Base-by-base conservation (phyloP, 1,140 invertebrate genomes). In the Procambarus virginalis region DNA sequence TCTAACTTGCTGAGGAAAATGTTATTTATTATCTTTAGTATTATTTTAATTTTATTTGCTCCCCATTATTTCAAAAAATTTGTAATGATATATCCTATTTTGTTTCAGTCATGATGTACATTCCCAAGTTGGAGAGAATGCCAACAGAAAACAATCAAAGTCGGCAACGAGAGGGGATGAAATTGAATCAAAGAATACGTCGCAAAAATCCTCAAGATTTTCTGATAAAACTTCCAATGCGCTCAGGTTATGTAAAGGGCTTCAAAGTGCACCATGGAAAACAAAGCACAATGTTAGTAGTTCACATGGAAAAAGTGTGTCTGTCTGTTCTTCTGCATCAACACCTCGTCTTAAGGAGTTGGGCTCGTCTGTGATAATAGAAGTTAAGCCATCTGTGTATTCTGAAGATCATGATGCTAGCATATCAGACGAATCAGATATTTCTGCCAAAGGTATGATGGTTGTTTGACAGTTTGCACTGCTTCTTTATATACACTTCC, bases 201-300 rank as follows among this genome's bases (percentile, higher is more conserved):
- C 64, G 45, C n/a, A 20, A 64, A 89, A 89, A 48, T 78, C 81
- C 12, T 77, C 80, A 20, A 51, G 60, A 22, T 68, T 51, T n/a
- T 48, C 82, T 5, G 34, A 48, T 12, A 89, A 79, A 79, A 20
- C 51, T 8, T 49, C 81, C 9, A 58, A 78, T 46, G 20, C 86
- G 0, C 6, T 64, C 20, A 17, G 20, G 5, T 78, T 76, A 58
- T 34, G 48, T 22, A 77, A 51, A 48, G 87, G 87, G n/a, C 87
- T 89, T 17, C 87, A 89, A 12, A 20, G 48, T 51, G 81, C 87
- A 46, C 87, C 87, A 3, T 22, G 87, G 82, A 89, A 64, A 49
- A 89, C 87, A 14, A 83, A 48, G 22, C 76, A 82, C 34, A 89
- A 46, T 64, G 20, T 22, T 14, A 89, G 9, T 70, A 55, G 45